Evolutionary conservation across 2,888 invertebrate species (phyloP), one percentile per base, ranked within the genome.

Genomic region (Colletes collaris): DNA sequence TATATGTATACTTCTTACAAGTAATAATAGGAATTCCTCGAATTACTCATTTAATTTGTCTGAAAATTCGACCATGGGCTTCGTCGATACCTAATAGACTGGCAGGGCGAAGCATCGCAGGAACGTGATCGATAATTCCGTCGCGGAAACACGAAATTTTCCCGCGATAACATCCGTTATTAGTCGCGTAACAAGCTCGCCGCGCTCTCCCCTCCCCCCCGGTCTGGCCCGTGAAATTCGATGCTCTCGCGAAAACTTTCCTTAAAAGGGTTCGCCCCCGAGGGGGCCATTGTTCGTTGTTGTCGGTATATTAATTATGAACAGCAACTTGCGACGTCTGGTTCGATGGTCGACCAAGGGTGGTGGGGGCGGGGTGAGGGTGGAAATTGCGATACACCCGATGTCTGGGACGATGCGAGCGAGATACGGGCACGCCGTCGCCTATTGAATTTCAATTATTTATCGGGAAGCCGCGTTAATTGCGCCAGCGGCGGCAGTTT

Each of bases 401-500:
- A 64, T 13, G 59, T 71, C 59, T 59, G 68, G 7, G 11, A 13
- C 62, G 62, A 46, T 44, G 59, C 59, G 59, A 11, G 46, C 46
- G 60, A 16, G 27, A 50, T 35, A n/a, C n/a, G 62, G 44, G 16
- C 44, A 52, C 16, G 40, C 49, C 13, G 83, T 74, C 78, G 73
- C 66, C 82, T 88, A 90, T 88, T 88, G 88, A 89, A 90, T 90
- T 90, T 90, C 89, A 90, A 89, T 90, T 89, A 89, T 90, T 90
- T 90, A 90, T 89, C 85, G 87, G 74, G 81, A 89, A 87, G 82
- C 80, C 78, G 69, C 82, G 72, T 83, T 88, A 89, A 88, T 88
- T 89, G 84, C 80, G 64, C 69, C 66, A 35, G 67, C 68, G 58
- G 62, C 59, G 53, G 68, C 53, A 81, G 70, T 82, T 89, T 80